Evolutionary conservation across 2,797 vertebrate genomes (phyloP), one percentile per base, ranked within the genome.

Genomic region (Poeciliopsis paucimaculata): DNA sequence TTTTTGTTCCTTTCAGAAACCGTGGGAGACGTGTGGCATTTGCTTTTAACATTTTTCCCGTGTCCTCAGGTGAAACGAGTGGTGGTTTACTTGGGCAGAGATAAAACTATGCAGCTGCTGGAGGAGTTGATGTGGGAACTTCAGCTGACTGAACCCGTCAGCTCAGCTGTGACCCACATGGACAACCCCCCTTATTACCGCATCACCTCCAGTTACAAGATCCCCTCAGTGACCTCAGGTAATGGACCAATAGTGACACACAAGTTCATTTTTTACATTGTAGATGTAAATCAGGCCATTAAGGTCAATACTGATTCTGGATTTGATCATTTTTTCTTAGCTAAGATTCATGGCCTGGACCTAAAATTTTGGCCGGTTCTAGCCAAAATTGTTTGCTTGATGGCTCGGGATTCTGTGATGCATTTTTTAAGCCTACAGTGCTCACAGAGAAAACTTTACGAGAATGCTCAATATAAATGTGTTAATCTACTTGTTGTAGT

Each of bases 191-290:
- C 98, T 0, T 99, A 98, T 87, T 99, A 99, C 88, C 98, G 98
- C 84, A 97, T 99, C 95, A 97, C 97, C 88, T 98, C 98, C 90
- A 98, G 97, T 91, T 98, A 96, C 93, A 99, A 99, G 95, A 97
- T 98, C 91, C 98, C 98, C 77, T 98, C 98, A 18, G 97, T 99
- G 94, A 97, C 97, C 95, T 98, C 98, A 97, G 98, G 98, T 99
- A 88, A 94, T 45, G 70, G 23, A 82, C 20, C 41, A 43, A 20
- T 26, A 4, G 12, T 51, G 76, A 34, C 23, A 3, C 26, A 18
- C 7, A 12, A 45, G 23, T 46, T 84, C 28, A 75, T 31, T 43
- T 9, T 60, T 75, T 28, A 20, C 39, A 6, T 70, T 26, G 39
- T 4, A 70, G 66, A 70, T 43, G 39, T 9, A 68, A 41, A 43